Evolutionary conservation across 2,113 vertebrate genomes (phyloP).

Genomic region (Psilopsiagon aurifrons): DNA sequence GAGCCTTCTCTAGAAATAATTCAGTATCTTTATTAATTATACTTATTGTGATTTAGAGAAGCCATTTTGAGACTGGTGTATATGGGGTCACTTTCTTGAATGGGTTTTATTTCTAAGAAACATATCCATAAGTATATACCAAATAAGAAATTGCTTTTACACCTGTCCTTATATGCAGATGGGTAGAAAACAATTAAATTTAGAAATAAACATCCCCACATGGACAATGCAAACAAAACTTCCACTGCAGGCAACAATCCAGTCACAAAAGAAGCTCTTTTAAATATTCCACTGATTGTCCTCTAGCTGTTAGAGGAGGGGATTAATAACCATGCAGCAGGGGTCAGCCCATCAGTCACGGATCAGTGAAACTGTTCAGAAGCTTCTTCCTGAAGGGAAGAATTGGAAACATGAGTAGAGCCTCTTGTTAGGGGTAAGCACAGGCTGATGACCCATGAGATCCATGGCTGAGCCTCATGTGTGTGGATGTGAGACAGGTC

Average conservation of each 20-base stretch:
- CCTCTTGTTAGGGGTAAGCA: background rate
- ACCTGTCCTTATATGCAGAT: background rate
- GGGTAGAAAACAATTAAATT: background rate
- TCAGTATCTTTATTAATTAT: background rate
- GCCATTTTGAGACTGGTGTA: background rate
- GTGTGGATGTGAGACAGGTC: fast-evolving
- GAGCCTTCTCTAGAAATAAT: background rate
- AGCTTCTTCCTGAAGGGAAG: background rate
- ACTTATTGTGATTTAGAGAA: background rate
- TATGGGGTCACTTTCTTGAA: background rate
- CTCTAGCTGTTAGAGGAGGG: background rate
- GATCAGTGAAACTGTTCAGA: background rate
- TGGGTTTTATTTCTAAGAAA: background rate
- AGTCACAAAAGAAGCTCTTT: background rate
- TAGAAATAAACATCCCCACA: background rate
- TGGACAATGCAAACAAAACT: background rate
- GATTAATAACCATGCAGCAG: background rate
- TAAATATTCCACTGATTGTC: background rate
- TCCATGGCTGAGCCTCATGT: background rate
- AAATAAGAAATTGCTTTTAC: background rate
- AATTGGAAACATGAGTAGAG: background rate
- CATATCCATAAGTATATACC: background rate
- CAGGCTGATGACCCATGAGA: background rate
- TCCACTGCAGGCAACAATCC: background rate
- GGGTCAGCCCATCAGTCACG: fast-evolving